These are phyloP conservation scores for Morus bassanus DNA, from an alignment of 2,797 vertebrate genomes.

Conservation along the genomic window DNA sequence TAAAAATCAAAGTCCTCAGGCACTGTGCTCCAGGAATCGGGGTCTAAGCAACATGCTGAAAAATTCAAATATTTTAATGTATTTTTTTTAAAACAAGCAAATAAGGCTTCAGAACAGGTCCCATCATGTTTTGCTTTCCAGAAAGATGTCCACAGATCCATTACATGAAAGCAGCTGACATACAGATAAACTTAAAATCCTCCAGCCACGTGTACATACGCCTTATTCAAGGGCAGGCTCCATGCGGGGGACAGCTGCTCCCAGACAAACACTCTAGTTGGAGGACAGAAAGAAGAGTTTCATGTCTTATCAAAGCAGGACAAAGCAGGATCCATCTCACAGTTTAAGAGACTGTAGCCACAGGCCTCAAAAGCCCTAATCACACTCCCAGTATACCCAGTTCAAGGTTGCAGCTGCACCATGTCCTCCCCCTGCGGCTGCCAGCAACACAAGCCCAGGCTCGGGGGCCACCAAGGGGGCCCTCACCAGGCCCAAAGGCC, in stretches of 20 bases:
- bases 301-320: background rate
- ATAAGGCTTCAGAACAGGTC: slow-evolving; percentile 10
- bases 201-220: background rate
- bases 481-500: background rate
- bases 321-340: background rate
- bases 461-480: background rate
- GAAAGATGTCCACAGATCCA: slow-evolving; percentile 35
- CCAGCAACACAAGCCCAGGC: background rate
- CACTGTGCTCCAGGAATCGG: background rate
- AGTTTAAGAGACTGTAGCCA: background rate
- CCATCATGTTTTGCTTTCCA: slow-evolving; percentile 39
- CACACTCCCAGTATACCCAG: background rate
- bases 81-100: slow-evolving; percentile 24
- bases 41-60: slow-evolving; percentile 5
- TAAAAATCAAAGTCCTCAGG: background rate
- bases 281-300: background rate
- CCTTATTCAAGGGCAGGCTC: background rate
- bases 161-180: background rate
- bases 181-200: background rate
- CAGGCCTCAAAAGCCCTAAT: background rate
- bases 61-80: slow-evolving; percentile 64
- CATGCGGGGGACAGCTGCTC: background rate
- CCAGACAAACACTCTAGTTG: background rate
- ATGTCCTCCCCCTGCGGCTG: background rate
- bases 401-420: background rate